Evolutionary conservation across 1,140 invertebrate species (phyloP), one percentile per base, ranked within the genome.

Genomic region (Hyposmocoma kahamanoa): DNA sequence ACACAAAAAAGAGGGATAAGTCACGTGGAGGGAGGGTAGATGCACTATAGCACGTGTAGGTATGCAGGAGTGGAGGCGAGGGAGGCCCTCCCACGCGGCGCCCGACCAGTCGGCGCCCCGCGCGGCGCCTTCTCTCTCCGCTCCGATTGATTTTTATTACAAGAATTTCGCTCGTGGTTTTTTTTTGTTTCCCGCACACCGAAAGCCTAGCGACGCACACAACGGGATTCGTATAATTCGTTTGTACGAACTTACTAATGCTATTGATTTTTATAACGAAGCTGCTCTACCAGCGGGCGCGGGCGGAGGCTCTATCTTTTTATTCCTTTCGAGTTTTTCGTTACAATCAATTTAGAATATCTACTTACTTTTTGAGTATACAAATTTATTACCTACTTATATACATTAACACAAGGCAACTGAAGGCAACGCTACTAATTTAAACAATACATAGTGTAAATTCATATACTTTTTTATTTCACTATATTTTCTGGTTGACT

Each of bases 141-240:
- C 78, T 79, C 70, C 83, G 85, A 87, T 87, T 87, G 85, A 87
- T 87, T 87, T 87, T 87, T 87, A 87, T 87, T 87, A 84, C 83
- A 84, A 84, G 81, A 83, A 84, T 84, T 79, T 80, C 84, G 75
- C 72, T 81, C 74, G 72, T 76, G 74, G 75, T 63, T 64, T 75
- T 76, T 75, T 73, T 83, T 82, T 81, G 72, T 81, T 79, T 78
- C 69, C 66, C 81, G 71, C 78, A 80, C 78, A 76, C 70, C 60
- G 66, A 77, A 60, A 64, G 66, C 62, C 62, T 58, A 53, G 53
- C 53, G 62, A 72, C 79, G 70, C 77, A 81, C 75, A 83, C 75
- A 72, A 66, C 56, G 63, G 59, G 55, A 74, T 47, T 75, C 67
- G 72, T 75, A 84, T 84, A 82, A 84, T 84, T 84, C 72, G 75